Evolutionary conservation across 2,113 vertebrate species (phyloP), one percentile per base, ranked within the genome.

Genomic region (Phocoena sinus): DNA sequence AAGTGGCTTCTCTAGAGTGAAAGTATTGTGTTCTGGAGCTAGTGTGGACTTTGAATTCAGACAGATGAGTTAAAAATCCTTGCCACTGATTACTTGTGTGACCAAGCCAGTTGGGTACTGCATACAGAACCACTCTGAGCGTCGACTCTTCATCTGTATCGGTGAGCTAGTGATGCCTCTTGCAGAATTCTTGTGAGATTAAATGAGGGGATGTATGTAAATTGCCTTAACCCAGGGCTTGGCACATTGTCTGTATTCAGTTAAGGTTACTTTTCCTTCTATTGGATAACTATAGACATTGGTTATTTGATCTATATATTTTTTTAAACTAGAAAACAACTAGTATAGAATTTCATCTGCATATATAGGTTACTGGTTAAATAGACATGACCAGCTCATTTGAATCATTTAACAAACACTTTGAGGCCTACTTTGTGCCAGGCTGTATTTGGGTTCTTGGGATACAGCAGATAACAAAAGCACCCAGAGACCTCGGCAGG

Each of bases 391-490:
- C 33, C 25, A 33, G 38, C 41, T 92, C 60, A 67, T 87, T 93
- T 86, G 31, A 97, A n/a, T 76, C n/a, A 47, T 63, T 96, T 89
- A 92, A 76, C 9, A 80, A 65, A 90, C 86, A 63, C 41, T 90
- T 92, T 76, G 62, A 94, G 65, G 62, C 33, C 89, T 83, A 28
- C 17, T 44, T 67, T 56, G 47, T 82, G 31, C 47, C 56, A 44
- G 65, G 33, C 31, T 84, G 0, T 23, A 20, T 50, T 14, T 74
- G 60, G 77, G 20, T 25, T 93, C 36, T 50, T 62, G 53, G 56
- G 26, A 44, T 56, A 17, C 6, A 87, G 56, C 44, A 77, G 47
- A 36, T 85, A 62, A 33, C 53, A 81, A 67, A 80, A 81, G 50
- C 14, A 60, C 25, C 17, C 1, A 76, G n/a, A 91, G 65, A 28